Percentiles rank a stretch among this genome's conserved stretches.
phyloP scores from a whole-genome alignment of 2,888 invertebrate genomes.

The Ommatoiulus sabulosus region DNA sequence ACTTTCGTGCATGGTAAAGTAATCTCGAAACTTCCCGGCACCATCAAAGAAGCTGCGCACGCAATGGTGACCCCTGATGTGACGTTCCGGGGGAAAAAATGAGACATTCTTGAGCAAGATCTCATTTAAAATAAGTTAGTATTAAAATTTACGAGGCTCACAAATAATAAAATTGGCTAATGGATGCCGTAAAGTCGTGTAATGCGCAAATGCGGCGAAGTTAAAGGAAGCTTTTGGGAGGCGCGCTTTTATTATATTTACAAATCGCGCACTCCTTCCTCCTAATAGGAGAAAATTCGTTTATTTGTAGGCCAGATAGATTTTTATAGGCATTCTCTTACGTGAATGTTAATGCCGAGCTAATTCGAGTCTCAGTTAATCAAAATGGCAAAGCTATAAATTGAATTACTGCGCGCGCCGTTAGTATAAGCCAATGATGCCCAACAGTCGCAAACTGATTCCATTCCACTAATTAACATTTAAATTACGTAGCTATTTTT shows the following conservation, averaged over 20 bases:
- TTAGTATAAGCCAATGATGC: not conserved
- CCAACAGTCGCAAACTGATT: not conserved
- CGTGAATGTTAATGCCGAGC: not conserved
- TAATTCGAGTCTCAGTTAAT: not conserved
- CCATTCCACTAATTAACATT: not conserved
- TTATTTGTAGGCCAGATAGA: not conserved
- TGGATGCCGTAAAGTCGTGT: not conserved
- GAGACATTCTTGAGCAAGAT: not conserved
- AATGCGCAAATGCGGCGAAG: slow-evolving; percentile 8
- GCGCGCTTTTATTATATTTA: not conserved
- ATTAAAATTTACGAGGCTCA: slow-evolving; percentile 24
- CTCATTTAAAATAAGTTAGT: not conserved
- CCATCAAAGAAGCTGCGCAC: not conserved
- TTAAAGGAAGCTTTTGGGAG: slow-evolving; percentile 17
- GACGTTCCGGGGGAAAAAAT: not conserved
- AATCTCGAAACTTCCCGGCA: not conserved
- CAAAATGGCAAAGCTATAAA: not conserved
- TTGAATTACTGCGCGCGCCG: not conserved
- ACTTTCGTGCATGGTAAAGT: not conserved
- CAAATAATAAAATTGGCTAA: slow-evolving; percentile 13
- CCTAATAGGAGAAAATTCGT: slow-evolving; percentile 16
- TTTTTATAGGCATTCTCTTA: not conserved
- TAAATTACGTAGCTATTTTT: not conserved
- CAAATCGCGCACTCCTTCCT: not conserved
- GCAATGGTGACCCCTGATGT: not conserved